Percentiles rank a stretch among this genome's conserved stretches.
Conservation (phyloP, 2,888 invertebrate genomes). For the Drosophila algonquin region DNA sequence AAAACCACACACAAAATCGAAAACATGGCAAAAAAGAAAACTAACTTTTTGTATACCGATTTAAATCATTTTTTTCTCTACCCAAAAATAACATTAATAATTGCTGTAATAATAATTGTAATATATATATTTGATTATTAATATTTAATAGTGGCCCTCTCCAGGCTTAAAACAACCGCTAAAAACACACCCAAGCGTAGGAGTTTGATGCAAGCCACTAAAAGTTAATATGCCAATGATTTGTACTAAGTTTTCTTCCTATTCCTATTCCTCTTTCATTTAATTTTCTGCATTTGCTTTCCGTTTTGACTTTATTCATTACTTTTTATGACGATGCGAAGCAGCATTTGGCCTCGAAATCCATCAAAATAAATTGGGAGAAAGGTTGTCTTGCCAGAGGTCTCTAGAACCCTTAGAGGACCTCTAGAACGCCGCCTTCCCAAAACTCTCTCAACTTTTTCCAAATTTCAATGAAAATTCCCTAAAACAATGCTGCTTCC, state of each 20-base stretch:
- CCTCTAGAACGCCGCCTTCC: neutral
- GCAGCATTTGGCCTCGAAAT: slow-evolving; percentile 56
- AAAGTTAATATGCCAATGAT: slow-evolving; percentile 82
- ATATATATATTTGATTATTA: slow-evolving; percentile 35
- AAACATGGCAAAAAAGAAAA: no score
- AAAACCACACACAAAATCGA: no score
- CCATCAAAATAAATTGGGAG: neutral
- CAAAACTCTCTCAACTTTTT: neutral
- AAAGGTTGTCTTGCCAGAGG: neutral
- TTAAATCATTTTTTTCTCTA: slow-evolving; percentile 60
- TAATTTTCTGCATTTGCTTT: slow-evolving; percentile 42
- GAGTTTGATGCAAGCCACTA: slow-evolving; percentile 80
- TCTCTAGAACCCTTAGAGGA: neutral
- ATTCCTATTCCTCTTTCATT: neutral
- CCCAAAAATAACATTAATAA: slow-evolving; percentile 44
- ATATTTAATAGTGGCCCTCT: slow-evolving; percentile 68
- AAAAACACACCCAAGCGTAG: slow-evolving; percentile 82
- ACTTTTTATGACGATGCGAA: slow-evolving; percentile 42
- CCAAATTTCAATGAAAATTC: neutral
- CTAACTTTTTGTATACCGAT: slow-evolving; percentile 61
- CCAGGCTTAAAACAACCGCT: slow-evolving; percentile 81
- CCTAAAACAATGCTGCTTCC: slow-evolving; percentile 61
- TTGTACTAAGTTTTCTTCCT: slow-evolving; percentile 42
- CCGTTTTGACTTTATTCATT: slow-evolving; percentile 36
- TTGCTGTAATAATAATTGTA: slow-evolving; percentile 45